Conservation (phyloP, 2,113 vertebrate genomes). For the Callorhinus ursinus region DNA sequence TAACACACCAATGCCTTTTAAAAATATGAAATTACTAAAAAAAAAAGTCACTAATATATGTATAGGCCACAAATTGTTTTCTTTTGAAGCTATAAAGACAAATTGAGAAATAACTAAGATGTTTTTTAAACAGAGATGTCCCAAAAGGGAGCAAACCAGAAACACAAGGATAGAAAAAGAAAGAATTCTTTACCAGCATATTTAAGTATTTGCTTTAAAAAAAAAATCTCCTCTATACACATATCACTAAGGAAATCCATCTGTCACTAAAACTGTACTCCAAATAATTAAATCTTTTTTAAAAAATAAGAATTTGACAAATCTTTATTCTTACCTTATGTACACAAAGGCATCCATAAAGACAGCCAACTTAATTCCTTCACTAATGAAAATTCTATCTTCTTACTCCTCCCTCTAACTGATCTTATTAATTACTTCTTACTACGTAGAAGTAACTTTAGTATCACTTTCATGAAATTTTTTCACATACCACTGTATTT, state of each 20-base stretch:
- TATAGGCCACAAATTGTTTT: neutral
- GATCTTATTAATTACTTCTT: neutral
- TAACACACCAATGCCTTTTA: slow-evolving; percentile 6
- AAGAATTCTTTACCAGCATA: slow-evolving; percentile 17
- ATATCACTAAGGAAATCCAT: slow-evolving; percentile 48
- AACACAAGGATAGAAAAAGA: slow-evolving; percentile 17
- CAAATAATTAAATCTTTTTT: slow-evolving; percentile 26
- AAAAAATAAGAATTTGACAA: slow-evolving; percentile 30
- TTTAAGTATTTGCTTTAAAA: neutral
- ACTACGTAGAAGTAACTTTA: neutral
- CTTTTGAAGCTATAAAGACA: slow-evolving; percentile 41
- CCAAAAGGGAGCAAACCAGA: slow-evolving; percentile 54
- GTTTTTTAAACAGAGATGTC: slow-evolving; percentile 26
- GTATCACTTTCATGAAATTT: neutral
- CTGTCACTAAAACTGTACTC: neutral
- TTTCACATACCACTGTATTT: neutral
- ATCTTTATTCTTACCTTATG: neutral
- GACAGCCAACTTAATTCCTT: neutral
- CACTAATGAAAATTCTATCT: slow-evolving; percentile 19
- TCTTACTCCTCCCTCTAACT: neutral
- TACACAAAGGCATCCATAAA: neutral
- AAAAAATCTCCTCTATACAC: neutral
- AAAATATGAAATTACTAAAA: slow-evolving; percentile 42
- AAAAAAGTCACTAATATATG: neutral
- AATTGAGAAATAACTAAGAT: slow-evolving; percentile 37